Percentiles rank a stretch among this genome's conserved stretches.
phyloP scores from a whole-genome alignment of 2,113 vertebrate genomes.

The Fregata magnificens region DNA sequence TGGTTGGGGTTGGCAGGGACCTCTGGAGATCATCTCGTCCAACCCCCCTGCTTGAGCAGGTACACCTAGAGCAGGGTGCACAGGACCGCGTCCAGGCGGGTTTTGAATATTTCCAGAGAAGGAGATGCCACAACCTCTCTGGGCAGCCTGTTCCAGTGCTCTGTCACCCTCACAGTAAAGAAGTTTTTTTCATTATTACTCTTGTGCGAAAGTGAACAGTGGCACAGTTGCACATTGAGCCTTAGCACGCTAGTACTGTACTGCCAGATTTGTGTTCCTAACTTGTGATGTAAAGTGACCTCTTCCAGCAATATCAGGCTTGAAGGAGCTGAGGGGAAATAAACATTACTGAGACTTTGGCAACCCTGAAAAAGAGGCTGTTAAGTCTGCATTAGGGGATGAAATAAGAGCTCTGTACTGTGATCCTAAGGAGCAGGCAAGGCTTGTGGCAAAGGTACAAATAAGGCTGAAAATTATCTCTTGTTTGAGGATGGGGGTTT shows the following conservation, averaged over 20 bases:
- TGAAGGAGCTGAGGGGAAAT: neutral
- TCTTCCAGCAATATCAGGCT: neutral
- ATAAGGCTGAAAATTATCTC: neutral
- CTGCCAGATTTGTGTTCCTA: neutral
- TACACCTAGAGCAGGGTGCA: no score
- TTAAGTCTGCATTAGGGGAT: neutral
- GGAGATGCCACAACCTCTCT: no score
- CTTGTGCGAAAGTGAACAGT: neutral
- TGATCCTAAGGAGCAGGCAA: neutral
- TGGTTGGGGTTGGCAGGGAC: no score
- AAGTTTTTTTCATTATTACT: fast-evolving
- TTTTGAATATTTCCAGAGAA: no score
- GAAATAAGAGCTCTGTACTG: neutral
- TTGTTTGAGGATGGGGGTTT: neutral
- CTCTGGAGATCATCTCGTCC: no score
- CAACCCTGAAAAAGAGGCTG: neutral
- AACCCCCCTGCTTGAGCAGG: no score
- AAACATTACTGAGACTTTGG: neutral
- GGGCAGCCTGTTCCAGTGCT: no score
- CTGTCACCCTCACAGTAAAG: no score
- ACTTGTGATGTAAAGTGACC: neutral
- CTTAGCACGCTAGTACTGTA: fast-evolving
- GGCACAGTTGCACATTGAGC: fast-evolving
- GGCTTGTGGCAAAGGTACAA: neutral
- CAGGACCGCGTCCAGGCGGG: no score